Conservation (phyloP, 1,140 invertebrate species). For the Ridgeia piscesae region DNA sequence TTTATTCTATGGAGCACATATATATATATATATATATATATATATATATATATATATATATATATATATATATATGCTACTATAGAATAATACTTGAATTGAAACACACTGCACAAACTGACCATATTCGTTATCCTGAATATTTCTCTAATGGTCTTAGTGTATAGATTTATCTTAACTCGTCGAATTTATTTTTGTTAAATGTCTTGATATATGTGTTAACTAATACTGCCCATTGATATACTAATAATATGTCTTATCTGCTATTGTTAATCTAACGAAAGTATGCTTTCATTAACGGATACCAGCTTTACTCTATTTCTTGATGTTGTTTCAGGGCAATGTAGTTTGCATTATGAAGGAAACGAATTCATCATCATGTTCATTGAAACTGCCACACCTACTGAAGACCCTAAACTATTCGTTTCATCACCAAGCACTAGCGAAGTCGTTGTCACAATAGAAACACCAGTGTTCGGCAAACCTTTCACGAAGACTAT, state of each 20-base stretch:
- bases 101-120: no score
- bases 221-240: neutral
- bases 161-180: no score
- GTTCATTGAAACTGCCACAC: neutral
- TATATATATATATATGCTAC: no score
- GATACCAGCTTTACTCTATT: neutral
- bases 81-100: no score
- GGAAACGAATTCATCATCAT: neutral
- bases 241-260: neutral
- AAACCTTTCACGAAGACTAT: neutral
- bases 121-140: no score
- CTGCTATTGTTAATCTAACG: neutral
- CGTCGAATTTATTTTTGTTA: neutral
- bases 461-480: neutral
- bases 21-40: no score
- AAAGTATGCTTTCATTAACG: neutral
- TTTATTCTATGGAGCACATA: no score
- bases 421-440: neutral
- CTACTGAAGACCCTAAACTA: neutral
- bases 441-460: neutral
- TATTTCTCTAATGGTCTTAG: no score
- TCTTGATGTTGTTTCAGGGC: neutral
- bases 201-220: neutral
- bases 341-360: neutral
- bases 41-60: no score